These are phyloP conservation scores for Busseola fusca DNA, from an alignment of 2,888 invertebrate species.

Conservation along the genomic window DNA sequence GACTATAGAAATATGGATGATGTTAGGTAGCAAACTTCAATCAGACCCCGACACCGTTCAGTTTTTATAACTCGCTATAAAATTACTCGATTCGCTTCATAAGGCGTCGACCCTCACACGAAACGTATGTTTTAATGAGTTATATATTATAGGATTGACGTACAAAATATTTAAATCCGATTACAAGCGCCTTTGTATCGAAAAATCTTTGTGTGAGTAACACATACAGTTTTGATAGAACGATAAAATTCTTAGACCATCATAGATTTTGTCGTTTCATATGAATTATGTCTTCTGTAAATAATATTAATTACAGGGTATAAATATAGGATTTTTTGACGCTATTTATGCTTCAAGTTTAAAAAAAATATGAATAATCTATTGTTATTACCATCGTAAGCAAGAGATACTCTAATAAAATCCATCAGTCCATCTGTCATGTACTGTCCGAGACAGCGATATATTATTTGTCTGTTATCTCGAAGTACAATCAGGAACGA, in stretches of 20 bases:
- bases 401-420: slow-evolving; percentile 62
- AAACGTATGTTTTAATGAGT: slow-evolving; percentile 68
- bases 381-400: slow-evolving; percentile 49
- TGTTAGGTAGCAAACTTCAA: slow-evolving; percentile 58
- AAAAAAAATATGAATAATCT: slow-evolving; percentile 21
- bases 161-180: slow-evolving; percentile 67
- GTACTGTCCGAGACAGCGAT: slow-evolving; percentile 66
- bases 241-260: slow-evolving; percentile 55
- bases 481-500: slow-evolving; percentile 66
- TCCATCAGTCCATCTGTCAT: slow-evolving; percentile 67
- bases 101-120: slow-evolving; percentile 69
- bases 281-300: slow-evolving; percentile 47
- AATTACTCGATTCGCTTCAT: slow-evolving; percentile 71
- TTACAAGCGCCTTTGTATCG: slow-evolving; percentile 56
- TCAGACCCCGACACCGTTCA: slow-evolving; percentile 59
- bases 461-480: slow-evolving; percentile 72
- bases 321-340: slow-evolving; percentile 47
- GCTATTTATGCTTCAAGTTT: slow-evolving; percentile 22
- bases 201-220: slow-evolving; percentile 55
- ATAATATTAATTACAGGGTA: slow-evolving; percentile 54
- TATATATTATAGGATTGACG: slow-evolving; percentile 72
- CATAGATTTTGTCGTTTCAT: slow-evolving; percentile 39
- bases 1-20: slow-evolving; percentile 32
- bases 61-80: slow-evolving; percentile 76
- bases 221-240: slow-evolving; percentile 37